Evolutionary conservation across 2,113 vertebrate species (phyloP), one percentile per base, ranked within the genome.

Genomic region (Hassar affinis): DNA sequence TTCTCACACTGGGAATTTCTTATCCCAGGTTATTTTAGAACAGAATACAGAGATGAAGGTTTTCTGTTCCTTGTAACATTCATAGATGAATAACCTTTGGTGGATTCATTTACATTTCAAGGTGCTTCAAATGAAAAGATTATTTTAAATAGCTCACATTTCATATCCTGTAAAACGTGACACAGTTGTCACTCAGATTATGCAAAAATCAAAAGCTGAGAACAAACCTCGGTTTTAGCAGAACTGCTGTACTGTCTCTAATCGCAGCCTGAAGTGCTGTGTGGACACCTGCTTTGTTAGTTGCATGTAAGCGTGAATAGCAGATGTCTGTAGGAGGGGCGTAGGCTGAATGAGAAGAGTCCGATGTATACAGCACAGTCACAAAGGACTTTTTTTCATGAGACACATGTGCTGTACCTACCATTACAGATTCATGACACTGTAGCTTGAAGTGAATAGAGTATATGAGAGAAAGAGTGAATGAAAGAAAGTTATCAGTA

Each of bases 401-500:
- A 66, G 30, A 5, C 61, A 17, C 27, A 8, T 45, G 10, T 4
- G 22, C 6, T 59, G 52, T 15, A 59, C 3, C 51, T 45, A 22
- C 35, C 17, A n/a, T 45, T 81, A 8, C 45, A 74, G 35, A 74
- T 17, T 12, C 5, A 27, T 27, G 45, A 33, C 20, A 12, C 38
- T 12, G 35, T 45, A 47, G 2, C 25, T n/a, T 25, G 1, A 0
- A 20, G 17, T 62, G 10, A 38, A 25, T 45, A 69, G 66, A 11
- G 42, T 14, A 71, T 6, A 42, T 42, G 38, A 20, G 10, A 25
- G 22, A n/a, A 45, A 71, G 68, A 12, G 42, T 15, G n/a, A 11
- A 74, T 74, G 12, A 74, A 2, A 18, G 15, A 74, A 52, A 80
- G 33, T 17, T 56, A 22, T 80, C 20, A 85, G n/a, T 30, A 45